Evolutionary conservation across 2,113 vertebrate species (phyloP).

Genomic region (Lepisosteus osseus): DNA sequence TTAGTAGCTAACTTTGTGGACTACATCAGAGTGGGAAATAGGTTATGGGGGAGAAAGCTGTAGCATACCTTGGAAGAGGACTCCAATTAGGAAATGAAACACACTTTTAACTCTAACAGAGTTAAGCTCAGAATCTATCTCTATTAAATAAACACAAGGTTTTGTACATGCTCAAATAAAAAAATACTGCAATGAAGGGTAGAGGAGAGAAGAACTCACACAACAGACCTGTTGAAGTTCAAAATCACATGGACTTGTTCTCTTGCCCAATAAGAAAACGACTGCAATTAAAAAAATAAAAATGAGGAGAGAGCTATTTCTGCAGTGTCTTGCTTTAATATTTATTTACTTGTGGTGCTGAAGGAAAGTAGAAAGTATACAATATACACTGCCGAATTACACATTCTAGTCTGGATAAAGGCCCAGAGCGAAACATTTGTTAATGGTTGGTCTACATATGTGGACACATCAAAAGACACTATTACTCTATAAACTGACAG

Average conservation of each 20-base stretch:
- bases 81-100: not conserved
- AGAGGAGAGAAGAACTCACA: not conserved
- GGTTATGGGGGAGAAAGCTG: too few relatives aligned
- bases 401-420: too few relatives aligned
- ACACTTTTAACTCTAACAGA: not conserved
- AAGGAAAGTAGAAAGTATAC: not conserved
- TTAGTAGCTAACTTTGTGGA: too few relatives aligned
- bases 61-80: not conserved
- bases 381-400: too few relatives aligned
- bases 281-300: constrained; percentile 3
- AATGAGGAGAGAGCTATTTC: not conserved
- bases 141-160: not conserved
- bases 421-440: too few relatives aligned
- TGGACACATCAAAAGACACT: too few relatives aligned
- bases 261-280: not conserved
- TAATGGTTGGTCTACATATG: too few relatives aligned
- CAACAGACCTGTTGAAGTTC: not conserved
- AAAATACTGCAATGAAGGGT: not conserved
- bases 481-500: too few relatives aligned
- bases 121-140: not conserved
- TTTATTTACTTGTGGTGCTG: not conserved
- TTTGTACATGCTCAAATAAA: not conserved
- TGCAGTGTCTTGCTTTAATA: constrained; percentile 4
- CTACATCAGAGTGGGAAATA: too few relatives aligned
- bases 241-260: not conserved